phyloP scores from a whole-genome alignment of 35 echinoderm and acorn worm species.

The Ophiothrix spiculata region DNA sequence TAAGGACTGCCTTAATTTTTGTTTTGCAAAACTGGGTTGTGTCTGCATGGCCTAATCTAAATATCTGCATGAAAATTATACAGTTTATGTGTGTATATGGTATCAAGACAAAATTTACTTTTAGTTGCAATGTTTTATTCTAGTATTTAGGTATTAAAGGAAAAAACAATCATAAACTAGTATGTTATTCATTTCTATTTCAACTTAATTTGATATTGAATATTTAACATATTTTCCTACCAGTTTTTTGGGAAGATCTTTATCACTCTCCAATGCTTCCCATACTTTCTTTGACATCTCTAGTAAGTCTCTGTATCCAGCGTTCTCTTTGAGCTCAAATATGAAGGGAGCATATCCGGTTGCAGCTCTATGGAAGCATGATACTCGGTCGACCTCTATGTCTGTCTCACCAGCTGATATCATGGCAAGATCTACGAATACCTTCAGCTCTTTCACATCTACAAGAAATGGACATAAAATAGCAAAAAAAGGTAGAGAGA shows the following conservation, averaged over 20 bases:
- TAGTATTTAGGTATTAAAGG: not conserved
- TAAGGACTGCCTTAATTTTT: too few relatives aligned
- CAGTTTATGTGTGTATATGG: not conserved
- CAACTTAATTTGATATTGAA: not conserved
- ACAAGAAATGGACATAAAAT: not conserved
- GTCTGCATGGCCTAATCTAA: not conserved
- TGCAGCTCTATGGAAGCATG: not conserved
- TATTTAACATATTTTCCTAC: not conserved
- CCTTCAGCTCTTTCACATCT: not conserved
- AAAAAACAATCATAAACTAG: not conserved
- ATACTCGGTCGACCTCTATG: not conserved
- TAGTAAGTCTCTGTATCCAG: not conserved
- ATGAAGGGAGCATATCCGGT: not conserved
- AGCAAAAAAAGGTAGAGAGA: not conserved
- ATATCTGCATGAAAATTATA: not conserved
- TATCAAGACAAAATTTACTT: not conserved
- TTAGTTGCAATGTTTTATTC: not conserved
- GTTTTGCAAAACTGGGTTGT: too few relatives aligned
- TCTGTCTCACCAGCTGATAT: not conserved
- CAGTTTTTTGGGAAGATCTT: not conserved
- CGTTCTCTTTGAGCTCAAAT: not conserved
- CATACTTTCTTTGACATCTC: not conserved
- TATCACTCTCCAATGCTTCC: not conserved
- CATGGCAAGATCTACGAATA: not conserved
- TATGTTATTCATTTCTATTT: not conserved